Conservation (phyloP, 2,797 vertebrate genomes). For the Crax fasciolata region DNA sequence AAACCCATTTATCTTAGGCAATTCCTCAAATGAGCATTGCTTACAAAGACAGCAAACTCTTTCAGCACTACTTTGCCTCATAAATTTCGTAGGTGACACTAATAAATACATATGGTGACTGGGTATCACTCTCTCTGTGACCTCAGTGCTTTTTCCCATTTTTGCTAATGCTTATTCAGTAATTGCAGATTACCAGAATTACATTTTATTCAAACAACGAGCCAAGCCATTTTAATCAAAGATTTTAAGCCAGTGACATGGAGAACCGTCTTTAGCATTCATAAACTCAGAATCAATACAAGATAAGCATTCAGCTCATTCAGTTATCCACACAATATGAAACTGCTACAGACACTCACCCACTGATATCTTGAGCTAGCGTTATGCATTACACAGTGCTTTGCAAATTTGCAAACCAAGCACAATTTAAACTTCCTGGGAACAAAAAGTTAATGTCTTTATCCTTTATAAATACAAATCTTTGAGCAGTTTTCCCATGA, state of each 20-base stretch:
- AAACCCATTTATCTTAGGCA: constrained; percentile 83
- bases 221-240: constrained; percentile 28
- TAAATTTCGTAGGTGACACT: constrained; percentile 73
- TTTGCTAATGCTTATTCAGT: constrained; percentile 29
- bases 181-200: constrained; percentile 46
- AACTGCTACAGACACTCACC: not conserved
- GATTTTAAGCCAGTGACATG: constrained; percentile 35
- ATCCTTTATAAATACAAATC: constrained; percentile 23
- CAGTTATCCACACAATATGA: not conserved
- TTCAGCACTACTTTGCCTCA: constrained; percentile 65
- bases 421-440: constrained; percentile 6
- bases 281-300: constrained; percentile 21
- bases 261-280: constrained; percentile 37
- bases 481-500: constrained; percentile 12
- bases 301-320: constrained; percentile 2
- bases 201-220: constrained; percentile 24
- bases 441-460: constrained; percentile 39
- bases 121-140: constrained; percentile 41
- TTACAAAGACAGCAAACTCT: constrained; percentile 75
- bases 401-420: constrained; percentile 22
- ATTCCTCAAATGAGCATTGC: constrained; percentile 80
- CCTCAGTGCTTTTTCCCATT: constrained; percentile 30
- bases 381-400: not conserved
- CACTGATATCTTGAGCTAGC: not conserved
- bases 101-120: constrained; percentile 65